Percentiles rank a stretch among this genome's conserved stretches.
phyloP scores from a whole-genome alignment of 2,888 invertebrate genomes.

The Pharmacophagus antenor region DNA sequence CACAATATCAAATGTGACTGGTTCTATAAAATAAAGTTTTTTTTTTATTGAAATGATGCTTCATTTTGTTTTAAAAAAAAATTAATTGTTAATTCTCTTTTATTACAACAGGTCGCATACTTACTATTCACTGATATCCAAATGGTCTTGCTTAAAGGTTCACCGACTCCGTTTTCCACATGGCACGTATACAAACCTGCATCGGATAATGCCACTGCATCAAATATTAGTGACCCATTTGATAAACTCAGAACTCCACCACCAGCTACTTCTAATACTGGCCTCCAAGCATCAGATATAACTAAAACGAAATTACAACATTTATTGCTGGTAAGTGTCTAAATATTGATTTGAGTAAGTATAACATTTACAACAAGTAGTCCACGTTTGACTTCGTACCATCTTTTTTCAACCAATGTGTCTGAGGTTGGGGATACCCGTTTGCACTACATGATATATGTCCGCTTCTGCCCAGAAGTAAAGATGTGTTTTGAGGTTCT shows the following conservation, averaged over 20 bases:
- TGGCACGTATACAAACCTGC: slow-evolving; percentile 75
- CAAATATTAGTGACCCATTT: slow-evolving; percentile 73
- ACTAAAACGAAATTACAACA: slow-evolving; percentile 44
- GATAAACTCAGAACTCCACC: slow-evolving; percentile 73
- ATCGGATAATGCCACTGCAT: slow-evolving; percentile 69
- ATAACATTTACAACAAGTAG: too few relatives aligned
- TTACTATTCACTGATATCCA: slow-evolving; percentile 78
- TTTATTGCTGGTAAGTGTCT: not conserved
- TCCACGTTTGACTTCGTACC: slow-evolving; percentile 71
- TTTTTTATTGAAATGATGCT: too few relatives aligned
- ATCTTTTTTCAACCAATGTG: slow-evolving; percentile 88
- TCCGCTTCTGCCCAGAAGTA: slow-evolving; percentile 86
- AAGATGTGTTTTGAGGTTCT: slow-evolving; percentile 87
- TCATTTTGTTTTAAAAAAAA: too few relatives aligned
- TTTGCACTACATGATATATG: slow-evolving; percentile 88
- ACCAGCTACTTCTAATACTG: slow-evolving; percentile 73
- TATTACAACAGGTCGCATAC: slow-evolving; percentile 38
- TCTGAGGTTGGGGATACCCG: slow-evolving; percentile 90
- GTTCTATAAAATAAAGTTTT: slow-evolving; percentile 77
- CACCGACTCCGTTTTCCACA: slow-evolving; percentile 77
- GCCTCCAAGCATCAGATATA: slow-evolving; percentile 69
- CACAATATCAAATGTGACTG: slow-evolving; percentile 87
- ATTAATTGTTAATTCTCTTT: too few relatives aligned
- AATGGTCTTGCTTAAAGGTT: slow-evolving; percentile 72
- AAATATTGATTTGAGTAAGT: too few relatives aligned